Base-by-base conservation (phyloP, 2,113 vertebrate genomes). In the Glaucomys volans region DNA sequence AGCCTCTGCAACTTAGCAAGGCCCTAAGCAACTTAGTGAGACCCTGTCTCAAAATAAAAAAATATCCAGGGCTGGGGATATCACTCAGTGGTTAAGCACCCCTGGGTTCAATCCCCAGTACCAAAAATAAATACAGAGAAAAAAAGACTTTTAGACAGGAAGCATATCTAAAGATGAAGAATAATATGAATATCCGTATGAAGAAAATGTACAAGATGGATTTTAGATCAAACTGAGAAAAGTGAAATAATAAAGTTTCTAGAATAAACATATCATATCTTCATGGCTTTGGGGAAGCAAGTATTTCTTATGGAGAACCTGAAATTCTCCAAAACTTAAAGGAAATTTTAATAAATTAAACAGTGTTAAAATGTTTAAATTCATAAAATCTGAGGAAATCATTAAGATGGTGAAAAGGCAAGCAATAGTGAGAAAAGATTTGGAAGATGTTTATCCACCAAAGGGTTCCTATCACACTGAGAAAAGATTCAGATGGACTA, bases 181-280 rank as follows among this genome's bases (percentile, higher is more conserved):
- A 57, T 57, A 57, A 57, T 57, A 22, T 57, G 54, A 52, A 22
- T 57, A 54, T 54, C 64, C 26, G 30, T 30, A 74, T 7, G 35
- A 52, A 93, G 90, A 95, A 44, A 83, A 75, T 26, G 24, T 40
- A 64, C 30, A 20, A 37, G 44, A 35, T 47, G 1, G 9, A 67
- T 50, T 90, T 75, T 59, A 90, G 40, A 67, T n/a, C 44, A 86
- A 95, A 84, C 26, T 6, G 26, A 89, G 44, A 69, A 44, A 93
- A 79, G 4, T 40, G 64, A 67, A 67, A 67, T 64, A 44, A 91
- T 47, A 54, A 80, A 75, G 11, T n/a, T 40, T 72, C 44, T 42
- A 64, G 52, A 85, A 66, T 32, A 80, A 83, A 30, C 37, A 40
- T 37, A n/a, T 83, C 67, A 17, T 74, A 82, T 81, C 9, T 74